Evolutionary conservation across 2,113 vertebrate genomes (phyloP).

Genomic region (Seriola dumerili): DNA sequence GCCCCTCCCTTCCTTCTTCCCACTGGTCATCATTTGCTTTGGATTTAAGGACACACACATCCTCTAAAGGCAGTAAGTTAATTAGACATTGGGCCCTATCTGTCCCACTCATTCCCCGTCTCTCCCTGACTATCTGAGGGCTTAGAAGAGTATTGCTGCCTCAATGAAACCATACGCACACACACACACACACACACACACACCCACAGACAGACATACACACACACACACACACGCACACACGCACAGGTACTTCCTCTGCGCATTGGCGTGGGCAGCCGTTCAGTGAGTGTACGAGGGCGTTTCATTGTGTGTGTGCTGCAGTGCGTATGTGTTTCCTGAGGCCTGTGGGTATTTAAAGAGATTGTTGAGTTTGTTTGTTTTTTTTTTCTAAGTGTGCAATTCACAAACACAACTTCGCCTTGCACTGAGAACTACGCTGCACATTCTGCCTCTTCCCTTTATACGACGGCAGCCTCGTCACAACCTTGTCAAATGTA

Average conservation of each 20-base stretch:
- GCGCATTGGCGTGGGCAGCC: conserved; percentile 20
- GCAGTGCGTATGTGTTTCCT: conserved; percentile 16
- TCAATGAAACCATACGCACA: conserved; percentile 50
- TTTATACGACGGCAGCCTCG: conserved; percentile 44
- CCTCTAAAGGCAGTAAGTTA: conserved; percentile 68
- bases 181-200: conserved; percentile 20
- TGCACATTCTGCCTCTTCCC: background rate
- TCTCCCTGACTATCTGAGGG: conserved; percentile 35
- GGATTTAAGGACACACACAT: conserved; percentile 60
- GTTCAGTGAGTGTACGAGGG: conserved; percentile 12
- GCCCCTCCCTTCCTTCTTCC: conserved; percentile 1
- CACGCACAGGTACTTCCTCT: conserved; percentile 19
- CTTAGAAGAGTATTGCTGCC: conserved; percentile 49
- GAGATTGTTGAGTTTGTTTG: conserved; percentile 19
- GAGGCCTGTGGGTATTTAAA: conserved; percentile 26
- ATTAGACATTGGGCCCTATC: conserved; percentile 63
- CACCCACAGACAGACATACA: conserved; percentile 2
- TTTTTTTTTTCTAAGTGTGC: conserved; percentile 13
- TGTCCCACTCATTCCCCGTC: conserved; percentile 44
- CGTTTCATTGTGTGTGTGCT: conserved; percentile 13
- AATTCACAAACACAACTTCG: conserved; percentile 5
- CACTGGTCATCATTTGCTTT: conserved; percentile 66
- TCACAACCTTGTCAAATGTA: conserved; percentile 55
- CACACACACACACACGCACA: conserved; percentile 16
- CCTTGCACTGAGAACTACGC: background rate